Evolutionary conservation across 2,113 vertebrate species (phyloP).

Genomic region (Pipra filicauda): DNA sequence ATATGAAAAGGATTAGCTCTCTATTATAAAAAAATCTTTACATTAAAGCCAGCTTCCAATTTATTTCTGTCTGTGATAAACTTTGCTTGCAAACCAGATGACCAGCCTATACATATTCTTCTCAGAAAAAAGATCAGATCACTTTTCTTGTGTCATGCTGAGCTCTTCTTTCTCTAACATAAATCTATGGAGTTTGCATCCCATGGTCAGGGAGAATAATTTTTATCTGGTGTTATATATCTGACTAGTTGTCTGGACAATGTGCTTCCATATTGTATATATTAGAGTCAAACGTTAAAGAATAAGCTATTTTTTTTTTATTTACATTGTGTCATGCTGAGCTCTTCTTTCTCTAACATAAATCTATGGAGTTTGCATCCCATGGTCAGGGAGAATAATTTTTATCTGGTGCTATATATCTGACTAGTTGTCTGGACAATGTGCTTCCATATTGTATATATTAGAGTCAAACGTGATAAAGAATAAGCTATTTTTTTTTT

Average conservation of each 20-base stretch:
- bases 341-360: neutral
- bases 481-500: neutral
- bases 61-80: neutral
- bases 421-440: neutral
- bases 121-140: neutral
- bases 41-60: neutral
- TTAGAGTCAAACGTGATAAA: neutral
- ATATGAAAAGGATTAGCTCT: neutral
- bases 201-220: neutral
- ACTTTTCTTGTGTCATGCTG: neutral
- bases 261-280: accelerated
- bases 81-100: neutral
- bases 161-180: neutral
- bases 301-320: neutral
- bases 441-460: accelerated
- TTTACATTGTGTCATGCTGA: neutral
- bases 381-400: neutral
- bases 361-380: neutral
- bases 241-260: neutral
- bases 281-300: no score
- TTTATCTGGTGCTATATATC: neutral
- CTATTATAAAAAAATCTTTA: neutral
- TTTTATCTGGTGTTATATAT: neutral
- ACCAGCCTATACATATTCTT: neutral
- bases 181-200: neutral